These are phyloP conservation scores for Phyllopteryx taeniolatus DNA, from an alignment of 2,113 vertebrate genomes.

Conservation along the genomic window DNA sequence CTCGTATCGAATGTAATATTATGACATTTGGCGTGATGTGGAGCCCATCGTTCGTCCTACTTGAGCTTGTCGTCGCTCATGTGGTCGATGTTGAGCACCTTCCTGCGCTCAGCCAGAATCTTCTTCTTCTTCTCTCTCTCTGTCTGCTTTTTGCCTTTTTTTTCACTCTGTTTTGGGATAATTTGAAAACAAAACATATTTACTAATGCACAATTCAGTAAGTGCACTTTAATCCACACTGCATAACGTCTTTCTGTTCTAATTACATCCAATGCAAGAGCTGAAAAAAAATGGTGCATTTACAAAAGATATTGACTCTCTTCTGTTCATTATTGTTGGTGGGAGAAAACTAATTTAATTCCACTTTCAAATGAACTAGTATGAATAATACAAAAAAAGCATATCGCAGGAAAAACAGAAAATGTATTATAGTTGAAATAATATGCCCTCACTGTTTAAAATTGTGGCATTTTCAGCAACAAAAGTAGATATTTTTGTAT, in stretches of 20 bases:
- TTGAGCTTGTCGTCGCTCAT: constrained; percentile 89
- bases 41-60: constrained; percentile 59
- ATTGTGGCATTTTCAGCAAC: neutral
- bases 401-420: neutral
- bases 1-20: neutral
- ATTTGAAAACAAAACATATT: neutral
- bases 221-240: neutral
- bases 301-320: neutral
- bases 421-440: neutral
- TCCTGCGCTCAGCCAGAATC: constrained; percentile 87
- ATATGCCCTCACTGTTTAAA: neutral
- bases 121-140: constrained; percentile 98
- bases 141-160: constrained; percentile 87
- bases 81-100: constrained; percentile 83
- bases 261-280: too few relatives aligned
- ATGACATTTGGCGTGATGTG: too few relatives aligned
- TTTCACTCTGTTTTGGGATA: constrained; percentile 74
- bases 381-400: neutral
- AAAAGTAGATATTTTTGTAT: neutral
- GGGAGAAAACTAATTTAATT: too few relatives aligned
- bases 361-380: too few relatives aligned
- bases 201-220: neutral
- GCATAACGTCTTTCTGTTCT: too few relatives aligned
- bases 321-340: too few relatives aligned
- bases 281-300: neutral